Conservation (phyloP, 2,797 vertebrate species). For the Girardinus metallicus region DNA sequence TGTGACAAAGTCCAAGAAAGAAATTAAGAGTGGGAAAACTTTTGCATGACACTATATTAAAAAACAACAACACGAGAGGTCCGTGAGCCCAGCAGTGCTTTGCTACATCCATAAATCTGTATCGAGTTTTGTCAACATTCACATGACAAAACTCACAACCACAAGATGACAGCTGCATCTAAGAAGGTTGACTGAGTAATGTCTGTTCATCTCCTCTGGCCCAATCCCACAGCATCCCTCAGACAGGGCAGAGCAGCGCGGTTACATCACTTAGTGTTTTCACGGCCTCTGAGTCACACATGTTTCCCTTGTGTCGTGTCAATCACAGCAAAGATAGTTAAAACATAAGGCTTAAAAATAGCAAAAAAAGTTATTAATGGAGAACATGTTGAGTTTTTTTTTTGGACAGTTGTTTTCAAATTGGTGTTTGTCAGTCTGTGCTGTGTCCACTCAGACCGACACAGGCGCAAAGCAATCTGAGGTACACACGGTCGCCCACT, state of each 20-base stretch:
- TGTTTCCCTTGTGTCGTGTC: slow-evolving; percentile 24
- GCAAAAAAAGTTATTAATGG: slow-evolving; percentile 22
- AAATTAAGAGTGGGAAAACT: not conserved
- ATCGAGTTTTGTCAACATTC: slow-evolving; percentile 32
- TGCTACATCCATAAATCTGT: slow-evolving; percentile 35
- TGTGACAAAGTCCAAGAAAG: not conserved
- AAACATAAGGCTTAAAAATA: slow-evolving; percentile 47
- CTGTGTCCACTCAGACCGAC: slow-evolving; percentile 14
- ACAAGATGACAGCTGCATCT: slow-evolving; percentile 33
- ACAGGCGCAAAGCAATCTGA: slow-evolving; percentile 31
- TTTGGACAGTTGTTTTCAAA: slow-evolving; percentile 21
- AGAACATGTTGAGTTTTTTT: not conserved
- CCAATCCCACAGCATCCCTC: slow-evolving; percentile 19
- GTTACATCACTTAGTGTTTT: slow-evolving; percentile 57
- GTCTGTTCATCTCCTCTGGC: slow-evolving; percentile 53
- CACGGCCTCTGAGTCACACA: slow-evolving; percentile 57
- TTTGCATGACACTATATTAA: not conserved
- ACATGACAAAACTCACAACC: slow-evolving; percentile 55
- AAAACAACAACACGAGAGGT: not conserved
- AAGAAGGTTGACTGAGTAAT: slow-evolving; percentile 58
- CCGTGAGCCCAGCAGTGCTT: slow-evolving; percentile 4
- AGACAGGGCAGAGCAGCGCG: slow-evolving; percentile 9
- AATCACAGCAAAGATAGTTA: slow-evolving; percentile 31
- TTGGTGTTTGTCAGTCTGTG: slow-evolving; percentile 22
- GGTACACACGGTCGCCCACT: slow-evolving; percentile 53